phyloP scores from a whole-genome alignment of 2,888 invertebrate genomes.

The Enchytraeus crypticus region DNA sequence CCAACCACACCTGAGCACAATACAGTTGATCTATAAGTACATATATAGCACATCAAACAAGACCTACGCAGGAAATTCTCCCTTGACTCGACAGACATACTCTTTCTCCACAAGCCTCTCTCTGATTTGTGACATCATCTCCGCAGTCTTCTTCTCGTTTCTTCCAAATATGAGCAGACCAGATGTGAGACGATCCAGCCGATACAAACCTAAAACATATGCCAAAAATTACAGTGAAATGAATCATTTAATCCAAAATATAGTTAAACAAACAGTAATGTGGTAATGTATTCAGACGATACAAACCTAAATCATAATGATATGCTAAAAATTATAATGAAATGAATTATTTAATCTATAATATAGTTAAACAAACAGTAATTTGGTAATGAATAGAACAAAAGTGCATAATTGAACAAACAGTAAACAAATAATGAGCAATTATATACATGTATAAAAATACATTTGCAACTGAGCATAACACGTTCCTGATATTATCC shows the following conservation, averaged over 20 bases:
- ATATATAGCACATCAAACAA: too few relatives aligned
- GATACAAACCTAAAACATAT: conserved; percentile 66
- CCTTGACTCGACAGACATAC: conserved; percentile 44
- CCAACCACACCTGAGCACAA: too few relatives aligned
- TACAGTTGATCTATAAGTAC: too few relatives aligned
- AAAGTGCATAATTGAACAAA: not conserved
- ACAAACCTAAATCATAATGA: not conserved
- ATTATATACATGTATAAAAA: too few relatives aligned
- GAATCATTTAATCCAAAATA: not conserved
- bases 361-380: not conserved
- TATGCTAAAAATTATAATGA: too few relatives aligned
- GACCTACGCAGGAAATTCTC: conserved; percentile 42
- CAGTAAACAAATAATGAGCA: not conserved
- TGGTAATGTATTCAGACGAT: too few relatives aligned
- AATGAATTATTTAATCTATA: not conserved
- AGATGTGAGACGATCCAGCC: conserved; percentile 91
- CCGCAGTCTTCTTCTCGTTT: conserved; percentile 81
- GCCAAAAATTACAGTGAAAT: not conserved
- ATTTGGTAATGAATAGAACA: too few relatives aligned
- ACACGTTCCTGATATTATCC: not conserved
- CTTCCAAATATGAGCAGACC: conserved; percentile 85
- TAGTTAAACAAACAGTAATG: not conserved
- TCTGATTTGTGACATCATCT: conserved; percentile 90
- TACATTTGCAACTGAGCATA: too few relatives aligned
- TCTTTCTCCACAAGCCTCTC: conserved; percentile 67